These are phyloP conservation scores for Nerophis ophidion DNA, from an alignment of 2,113 vertebrate genomes.

Conservation along the genomic window DNA sequence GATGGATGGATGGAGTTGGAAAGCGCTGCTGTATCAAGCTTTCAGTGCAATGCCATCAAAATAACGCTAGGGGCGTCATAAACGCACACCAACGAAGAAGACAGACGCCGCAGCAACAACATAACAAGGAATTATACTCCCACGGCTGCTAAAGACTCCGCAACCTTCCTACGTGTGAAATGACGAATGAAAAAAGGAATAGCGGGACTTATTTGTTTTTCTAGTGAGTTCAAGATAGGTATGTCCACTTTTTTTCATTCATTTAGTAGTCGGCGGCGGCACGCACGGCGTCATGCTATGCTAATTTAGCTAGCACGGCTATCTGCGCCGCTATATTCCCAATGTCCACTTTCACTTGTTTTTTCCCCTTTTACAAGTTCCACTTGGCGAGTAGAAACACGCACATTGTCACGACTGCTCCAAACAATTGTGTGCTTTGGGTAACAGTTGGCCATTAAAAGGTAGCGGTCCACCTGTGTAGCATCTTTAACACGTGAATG, in stretches of 20 bases:
- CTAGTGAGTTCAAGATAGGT: conserved; percentile 41
- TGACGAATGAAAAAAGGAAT: conserved; percentile 22
- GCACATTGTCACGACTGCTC: neutral
- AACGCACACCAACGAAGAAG: neutral
- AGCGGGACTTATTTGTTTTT: neutral
- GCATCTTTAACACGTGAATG: no score
- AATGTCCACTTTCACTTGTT: neutral
- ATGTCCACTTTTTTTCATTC: conserved; percentile 38
- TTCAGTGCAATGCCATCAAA: no score
- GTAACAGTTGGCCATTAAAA: no score
- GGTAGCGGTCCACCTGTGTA: no score
- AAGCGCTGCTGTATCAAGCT: no score
- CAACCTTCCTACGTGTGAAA: neutral
- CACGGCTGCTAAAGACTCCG: neutral
- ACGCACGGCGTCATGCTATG: conserved; percentile 6
- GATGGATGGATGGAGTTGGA: no score
- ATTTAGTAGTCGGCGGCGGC: neutral
- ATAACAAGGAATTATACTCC: neutral
- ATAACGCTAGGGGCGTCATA: neutral
- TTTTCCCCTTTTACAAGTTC: neutral
- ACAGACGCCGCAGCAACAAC: neutral
- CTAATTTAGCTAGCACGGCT: conserved; percentile 3
- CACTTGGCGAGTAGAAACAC: neutral
- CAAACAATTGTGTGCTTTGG: no score
- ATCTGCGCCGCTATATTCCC: conserved; percentile 6